A percentile compares a stretch with the other conserved stretches of the same genome.
These are phyloP conservation scores for Drosophila mimica DNA, from an alignment of 2,888 invertebrate genomes.

Conservation along the genomic window DNA sequence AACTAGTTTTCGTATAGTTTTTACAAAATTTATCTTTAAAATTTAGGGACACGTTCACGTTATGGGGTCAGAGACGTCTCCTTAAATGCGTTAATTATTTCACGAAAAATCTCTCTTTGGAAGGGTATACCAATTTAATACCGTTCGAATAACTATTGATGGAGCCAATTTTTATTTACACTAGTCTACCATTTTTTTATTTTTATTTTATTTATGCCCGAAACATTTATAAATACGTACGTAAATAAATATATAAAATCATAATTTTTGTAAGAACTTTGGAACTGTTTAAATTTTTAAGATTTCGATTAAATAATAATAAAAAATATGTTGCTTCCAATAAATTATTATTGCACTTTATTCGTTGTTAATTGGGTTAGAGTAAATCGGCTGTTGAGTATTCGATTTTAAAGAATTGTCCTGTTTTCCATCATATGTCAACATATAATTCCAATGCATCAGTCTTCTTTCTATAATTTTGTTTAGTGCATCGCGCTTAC, in stretches of 20 bases:
- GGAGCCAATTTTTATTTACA: not conserved
- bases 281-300: not conserved
- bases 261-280: not conserved
- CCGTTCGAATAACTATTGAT: too few relatives aligned
- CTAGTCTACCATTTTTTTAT: not conserved
- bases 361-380: not conserved
- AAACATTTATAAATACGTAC: not conserved
- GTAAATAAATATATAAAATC: not conserved
- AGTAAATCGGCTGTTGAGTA: not conserved
- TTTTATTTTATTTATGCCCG: not conserved
- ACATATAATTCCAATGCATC: not conserved
- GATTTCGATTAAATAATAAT: not conserved
- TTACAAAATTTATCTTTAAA: too few relatives aligned
- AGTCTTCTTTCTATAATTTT: not conserved
- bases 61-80: not conserved
- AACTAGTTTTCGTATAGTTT: too few relatives aligned
- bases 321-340: not conserved
- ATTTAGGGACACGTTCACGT: not conserved
- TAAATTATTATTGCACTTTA: not conserved
- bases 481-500: slow-evolving; percentile 32
- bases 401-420: not conserved
- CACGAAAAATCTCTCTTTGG: not conserved
- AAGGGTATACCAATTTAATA: not conserved
- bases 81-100: not conserved
- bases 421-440: not conserved